Evolutionary conservation across 2,888 invertebrate species (phyloP), one percentile per base, ranked within the genome.

Genomic region (Elegia similella): DNA sequence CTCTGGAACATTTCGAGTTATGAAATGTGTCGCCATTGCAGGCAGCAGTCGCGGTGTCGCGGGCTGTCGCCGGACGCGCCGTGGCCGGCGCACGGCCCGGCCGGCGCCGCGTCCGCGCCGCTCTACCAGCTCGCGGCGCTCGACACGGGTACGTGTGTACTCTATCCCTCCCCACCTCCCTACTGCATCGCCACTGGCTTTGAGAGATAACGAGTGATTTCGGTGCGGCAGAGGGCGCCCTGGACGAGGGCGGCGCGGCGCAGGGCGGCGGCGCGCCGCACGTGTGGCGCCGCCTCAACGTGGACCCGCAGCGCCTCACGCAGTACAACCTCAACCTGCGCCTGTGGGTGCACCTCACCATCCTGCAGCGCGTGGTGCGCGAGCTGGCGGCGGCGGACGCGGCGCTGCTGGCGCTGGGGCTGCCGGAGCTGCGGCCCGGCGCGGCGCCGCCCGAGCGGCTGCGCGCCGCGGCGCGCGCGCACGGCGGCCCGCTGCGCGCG

Each of bases 261-360:
- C 46, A 6, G 50, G 55, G 59, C 53, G 62, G 57, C 56, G 55
- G 59, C 61, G 30, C 65, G 64, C 81, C 86, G 59, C 87, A 86
- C 68, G 87, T 93, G 57, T 95, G 95, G 94, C 90, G 93, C 60
- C 92, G 93, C 52, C 92, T 95, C 62, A 92, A 93, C 73, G 89
- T 95, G 5, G 93, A 95, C 77, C 94, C 94, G 17, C 93, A 92
- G 59, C 93, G 93, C 66, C 92, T 97, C 55, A 95, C 95, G 58
- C 94, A 95, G 78, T 96, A 95, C 94, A 95, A 95, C 66, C 95
- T 95, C 62, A 96, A 96, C 88, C 84, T 96, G 64, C 87, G 96
- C 64, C 94, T 94, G 96, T 98, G 98, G 98, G 93, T 98, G 64
- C 96, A 96, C 59, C 94, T 94, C 69, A 98, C 97, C 3, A 95